Conservation (phyloP, 2,113 vertebrate genomes). For the Heterotis niloticus region DNA sequence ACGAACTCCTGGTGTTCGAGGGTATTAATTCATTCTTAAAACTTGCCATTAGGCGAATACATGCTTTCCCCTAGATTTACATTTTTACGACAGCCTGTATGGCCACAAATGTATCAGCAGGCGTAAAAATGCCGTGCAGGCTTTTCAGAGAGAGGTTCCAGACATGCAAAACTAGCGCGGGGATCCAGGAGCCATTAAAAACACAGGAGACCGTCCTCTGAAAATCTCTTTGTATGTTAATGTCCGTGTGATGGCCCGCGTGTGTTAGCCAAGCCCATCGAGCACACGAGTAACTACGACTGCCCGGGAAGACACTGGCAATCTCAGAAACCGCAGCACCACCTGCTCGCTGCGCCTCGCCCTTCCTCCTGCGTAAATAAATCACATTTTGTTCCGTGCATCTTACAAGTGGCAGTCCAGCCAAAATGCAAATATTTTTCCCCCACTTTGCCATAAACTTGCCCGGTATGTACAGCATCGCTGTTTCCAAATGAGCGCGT, state of each 20-base stretch:
- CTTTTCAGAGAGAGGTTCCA: background rate
- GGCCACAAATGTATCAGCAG: too few species aligned
- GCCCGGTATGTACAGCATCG: too few species aligned
- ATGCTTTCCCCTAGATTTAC: too few species aligned
- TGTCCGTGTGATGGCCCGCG: slow-evolving; percentile 1
- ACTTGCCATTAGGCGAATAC: too few species aligned
- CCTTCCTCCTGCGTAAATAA: background rate
- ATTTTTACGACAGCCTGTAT: too few species aligned
- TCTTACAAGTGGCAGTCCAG: too few species aligned
- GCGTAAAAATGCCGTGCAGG: too few species aligned
- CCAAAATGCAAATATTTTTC: too few species aligned
- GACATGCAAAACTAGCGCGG: background rate
- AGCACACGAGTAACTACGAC: slow-evolving; percentile 25
- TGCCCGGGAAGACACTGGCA: slow-evolving; percentile 26
- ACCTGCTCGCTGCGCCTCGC: slow-evolving; percentile 20
- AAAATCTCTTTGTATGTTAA: slow-evolving; percentile 1
- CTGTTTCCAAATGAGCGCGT: too few species aligned
- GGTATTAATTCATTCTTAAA: too few species aligned
- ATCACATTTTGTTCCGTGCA: slow-evolving; percentile 13
- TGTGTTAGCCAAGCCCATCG: slow-evolving; percentile 22
- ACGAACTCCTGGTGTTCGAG: too few species aligned
- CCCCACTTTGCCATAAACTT: too few species aligned
- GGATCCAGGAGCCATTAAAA: background rate
- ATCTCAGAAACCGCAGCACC: slow-evolving; percentile 29
- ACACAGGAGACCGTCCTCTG: background rate